Percentiles rank a stretch among this genome's conserved stretches.
Evolutionary conservation across 1,140 invertebrate genomes (phyloP).

Genomic region (Tetragonula clypearis): DNA sequence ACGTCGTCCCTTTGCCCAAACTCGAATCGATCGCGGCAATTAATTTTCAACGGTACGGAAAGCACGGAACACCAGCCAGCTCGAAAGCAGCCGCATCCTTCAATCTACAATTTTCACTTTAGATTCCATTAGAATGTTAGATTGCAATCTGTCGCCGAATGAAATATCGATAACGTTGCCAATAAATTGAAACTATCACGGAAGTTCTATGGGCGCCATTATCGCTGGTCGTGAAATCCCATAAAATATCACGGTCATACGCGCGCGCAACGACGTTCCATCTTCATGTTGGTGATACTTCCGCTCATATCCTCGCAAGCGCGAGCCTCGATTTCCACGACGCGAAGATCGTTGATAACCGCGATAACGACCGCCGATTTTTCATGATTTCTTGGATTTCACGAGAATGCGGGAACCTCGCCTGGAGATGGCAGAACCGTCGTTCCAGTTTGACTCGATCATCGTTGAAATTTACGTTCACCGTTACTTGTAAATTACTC

Average conservation of each 20-base stretch:
- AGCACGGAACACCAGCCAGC: too few species aligned
- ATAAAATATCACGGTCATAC: conserved; percentile 43
- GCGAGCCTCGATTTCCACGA: neutral
- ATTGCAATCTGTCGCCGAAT: conserved; percentile 39
- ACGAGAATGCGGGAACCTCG: neutral
- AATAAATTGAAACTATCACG: conserved; percentile 41
- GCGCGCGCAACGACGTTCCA: neutral
- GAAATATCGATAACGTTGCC: conserved; percentile 36
- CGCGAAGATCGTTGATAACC: neutral
- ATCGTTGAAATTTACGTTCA: neutral
- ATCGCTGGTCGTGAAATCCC: conserved; percentile 18
- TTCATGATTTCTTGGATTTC: conserved; percentile 6
- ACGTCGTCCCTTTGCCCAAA: neutral
- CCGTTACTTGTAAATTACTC: neutral
- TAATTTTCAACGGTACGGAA: neutral
- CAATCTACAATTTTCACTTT: conserved; percentile 38
- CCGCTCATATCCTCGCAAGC: conserved; percentile 12
- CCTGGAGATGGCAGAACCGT: neutral
- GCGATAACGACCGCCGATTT: conserved; percentile 3
- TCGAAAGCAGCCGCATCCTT: neutral
- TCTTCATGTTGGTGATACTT: conserved; percentile 26
- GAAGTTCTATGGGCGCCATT: conserved; percentile 38
- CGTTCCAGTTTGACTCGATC: neutral
- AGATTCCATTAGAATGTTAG: conserved; percentile 43
- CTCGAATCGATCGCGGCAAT: neutral